Base-by-base conservation (phyloP, 2,888 invertebrate species). In the Nemapogon koenigi region DNA sequence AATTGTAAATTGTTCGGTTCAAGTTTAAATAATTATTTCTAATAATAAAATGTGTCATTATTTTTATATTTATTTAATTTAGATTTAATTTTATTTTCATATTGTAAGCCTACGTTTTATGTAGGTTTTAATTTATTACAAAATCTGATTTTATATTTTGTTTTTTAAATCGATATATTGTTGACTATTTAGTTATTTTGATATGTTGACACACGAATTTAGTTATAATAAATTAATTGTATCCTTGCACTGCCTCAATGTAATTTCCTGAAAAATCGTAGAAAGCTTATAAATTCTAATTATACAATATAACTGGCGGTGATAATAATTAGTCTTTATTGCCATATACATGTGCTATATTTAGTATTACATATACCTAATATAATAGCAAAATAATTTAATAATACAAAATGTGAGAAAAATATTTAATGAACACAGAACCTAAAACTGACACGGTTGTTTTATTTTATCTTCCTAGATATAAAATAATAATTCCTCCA, bases 121-220 rank as follows among this genome's bases (percentile, higher is more conserved):
- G 73, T 67, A 73, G 72, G 60, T 65, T 59, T 55, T 71, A 69
- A 66, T 63, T 70, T 68, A 64, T 62, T 59, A 57, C 59, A 59
- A 58, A 56, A 49, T 55, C 55, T 59, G 51, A 53, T 57, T 60
- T 59, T 49, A 53, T 56, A 52, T 48, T 16, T 31, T 16, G 6
- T 4, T 15, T 2, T 28, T n/a, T 17, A 27, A 39, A 41, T 38
- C 31, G 33, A 35, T 39, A n/a, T n/a, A n/a, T 28, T 16, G 15
- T 14, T 31, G 31, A 2, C 10, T 31, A 4, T 31, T 31, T 11
- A 8, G 13, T 31, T 31, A 15, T 31, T 31, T 15, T 15, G 15
- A n/a, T n/a, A n/a, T n/a, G n/a, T 7, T n/a, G 8, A 31, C 31
- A 6, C 7, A 7, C 15, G 14, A 3, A 14, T 14, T 13, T 22